phyloP scores from a whole-genome alignment of 2,888 invertebrate genomes.

The Machimus rusticus region DNA sequence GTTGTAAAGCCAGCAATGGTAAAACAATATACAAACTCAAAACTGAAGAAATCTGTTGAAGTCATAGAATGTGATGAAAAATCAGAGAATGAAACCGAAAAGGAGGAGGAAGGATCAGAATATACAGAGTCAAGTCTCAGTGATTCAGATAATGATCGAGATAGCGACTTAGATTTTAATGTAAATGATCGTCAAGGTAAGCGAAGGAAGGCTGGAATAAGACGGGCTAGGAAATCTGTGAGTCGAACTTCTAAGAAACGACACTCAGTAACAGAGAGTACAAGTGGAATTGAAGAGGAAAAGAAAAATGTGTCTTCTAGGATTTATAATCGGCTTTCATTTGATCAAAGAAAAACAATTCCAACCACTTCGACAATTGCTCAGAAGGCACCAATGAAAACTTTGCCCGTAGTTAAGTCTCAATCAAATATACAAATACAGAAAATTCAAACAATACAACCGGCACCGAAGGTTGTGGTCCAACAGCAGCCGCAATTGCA shows the following conservation, averaged over 20 bases:
- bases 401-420: constrained; percentile 46
- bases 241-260: constrained; percentile 46
- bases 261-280: constrained; percentile 41
- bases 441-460: not conserved
- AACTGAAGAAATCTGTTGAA: constrained; percentile 20
- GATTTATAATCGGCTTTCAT: not conserved
- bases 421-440: constrained; percentile 47
- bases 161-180: constrained; percentile 71
- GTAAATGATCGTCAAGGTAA: constrained; percentile 64
- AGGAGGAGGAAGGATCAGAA: constrained; percentile 66
- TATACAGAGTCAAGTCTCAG: constrained; percentile 65
- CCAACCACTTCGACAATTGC: constrained; percentile 42
- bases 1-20: constrained; percentile 18
- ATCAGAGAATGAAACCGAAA: constrained; percentile 49
- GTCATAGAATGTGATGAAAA: not conserved
- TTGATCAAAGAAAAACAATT: constrained; percentile 42
- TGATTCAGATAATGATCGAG: constrained; percentile 66
- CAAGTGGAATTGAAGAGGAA: constrained; percentile 40
- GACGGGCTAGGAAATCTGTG: constrained; percentile 45
- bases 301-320: not conserved
- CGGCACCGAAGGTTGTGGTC: not conserved
- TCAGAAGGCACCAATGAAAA: constrained; percentile 11
- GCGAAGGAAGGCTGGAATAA: constrained; percentile 50
- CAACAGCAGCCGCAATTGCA: constrained; percentile 30
- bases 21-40: not conserved